Evolutionary conservation across 2,888 invertebrate genomes (phyloP), one percentile per base, ranked within the genome.

Genomic region (Gymnoscelis rufifasciata): DNA sequence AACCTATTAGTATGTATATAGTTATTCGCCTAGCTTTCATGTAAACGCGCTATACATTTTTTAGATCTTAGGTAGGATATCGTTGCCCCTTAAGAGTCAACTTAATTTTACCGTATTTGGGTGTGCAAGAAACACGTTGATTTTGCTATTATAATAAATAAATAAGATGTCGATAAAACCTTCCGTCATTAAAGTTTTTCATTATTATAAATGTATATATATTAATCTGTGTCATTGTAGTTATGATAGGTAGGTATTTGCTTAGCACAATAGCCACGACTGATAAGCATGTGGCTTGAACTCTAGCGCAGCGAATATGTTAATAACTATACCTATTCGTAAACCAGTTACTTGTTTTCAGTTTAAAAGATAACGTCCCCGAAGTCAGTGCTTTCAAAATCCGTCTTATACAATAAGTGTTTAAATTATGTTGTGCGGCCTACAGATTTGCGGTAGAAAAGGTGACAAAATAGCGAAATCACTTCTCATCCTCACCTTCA

Each of bases 201-300:
- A n/a, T n/a, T n/a, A n/a, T n/a, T n/a, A n/a, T n/a, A n/a, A n/a
- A n/a, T n/a, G n/a, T n/a, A n/a, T n/a, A n/a, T n/a, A n/a, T n/a
- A n/a, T n/a, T n/a, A n/a, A n/a, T n/a, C n/a, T n/a, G n/a, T n/a
- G 19, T 19, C 2, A 2, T 19, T 19, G 19, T 19, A 35, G 15
- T 19, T 11, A 23, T 19, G 5, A 2, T 15, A n/a, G 10, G 24
- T 35, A 36, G 23, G 28, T 51, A 23, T 45, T 47, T 46, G n/a
- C 40, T 42, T 45, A 57, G 50, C 43, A 57, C 51, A 57, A 50
- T 44, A 49, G 30, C 41, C 37, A 42, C 52, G 43, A 43, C 54
- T 77, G 84, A 84, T 86, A 84, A 86, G 78, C 80, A 74, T 73
- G 72, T 76, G 74, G 73, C 64, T 61, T 61, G 63, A 62, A 61